Evolutionary conservation across 2,113 vertebrate genomes (phyloP), one percentile per base, ranked within the genome.

Genomic region (Dipodomys ordii): DNA sequence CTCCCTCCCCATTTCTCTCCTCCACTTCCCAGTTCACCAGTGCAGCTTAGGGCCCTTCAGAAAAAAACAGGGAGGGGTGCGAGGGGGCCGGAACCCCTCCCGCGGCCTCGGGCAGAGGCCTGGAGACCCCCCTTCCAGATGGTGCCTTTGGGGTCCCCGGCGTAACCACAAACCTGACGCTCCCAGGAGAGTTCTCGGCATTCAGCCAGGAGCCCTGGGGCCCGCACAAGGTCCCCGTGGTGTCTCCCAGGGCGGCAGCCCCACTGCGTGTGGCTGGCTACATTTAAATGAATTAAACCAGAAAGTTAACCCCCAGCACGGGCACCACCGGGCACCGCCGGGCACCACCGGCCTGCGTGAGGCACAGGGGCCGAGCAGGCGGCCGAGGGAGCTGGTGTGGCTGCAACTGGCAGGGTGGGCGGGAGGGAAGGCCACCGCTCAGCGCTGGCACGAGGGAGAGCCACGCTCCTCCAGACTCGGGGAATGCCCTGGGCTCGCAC

Each of bases 401-500:
- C 35, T n/a, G 92, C 96, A 46, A 96, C 96, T 97, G 96, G 49
- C 78, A 53, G 87, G 90, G 25, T 4, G 71, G 57, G 74, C 44
- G 94, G 53, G 67, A 3, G 88, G 60, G 46, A 32, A 67, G 68
- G 44, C 44, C 53, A 74, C 28, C 9, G 12, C 49, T 12, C 62
- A 23, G 27, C 39, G 39, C 5, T 53, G 49, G 49, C 49, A 53
- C 49, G 39, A 39, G 49, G 32, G 53, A 78, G 72, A 67, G 53
- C 20, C 85, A 74, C 27, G 60, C 19, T 22, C 22, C 39, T 2
- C n/a, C 20, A n/a, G 85, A 67, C 49, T 32, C 46, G 13, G 7
- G 25, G 9, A 32, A 11, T 30, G 57, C n/a, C 67, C 71, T 1
- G 27, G 67, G 28, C 53, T 6, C 35, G 39, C 19, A n/a, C 16